Conservation (phyloP, 2,888 invertebrate genomes). For the Dorcus parallelipipedus region DNA sequence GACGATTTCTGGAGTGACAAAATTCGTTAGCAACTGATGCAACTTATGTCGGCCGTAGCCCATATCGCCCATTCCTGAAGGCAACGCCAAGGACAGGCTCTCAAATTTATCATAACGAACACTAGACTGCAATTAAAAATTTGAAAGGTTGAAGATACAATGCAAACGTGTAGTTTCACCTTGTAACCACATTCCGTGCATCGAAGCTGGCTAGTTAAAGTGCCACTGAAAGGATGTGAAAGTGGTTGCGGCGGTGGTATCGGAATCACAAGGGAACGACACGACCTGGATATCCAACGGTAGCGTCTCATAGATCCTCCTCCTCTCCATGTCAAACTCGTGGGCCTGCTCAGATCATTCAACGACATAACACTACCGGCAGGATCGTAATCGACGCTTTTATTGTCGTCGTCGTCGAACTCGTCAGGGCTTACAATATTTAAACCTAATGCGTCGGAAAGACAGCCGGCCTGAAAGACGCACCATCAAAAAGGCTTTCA, state of each 20-base stretch:
- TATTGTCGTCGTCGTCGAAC: conserved; percentile 42
- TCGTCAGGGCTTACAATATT: conserved; percentile 52
- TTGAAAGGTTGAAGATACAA: neutral
- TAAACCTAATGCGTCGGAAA: conserved; percentile 70
- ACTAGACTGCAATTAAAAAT: conserved; percentile 61
- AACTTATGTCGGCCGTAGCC: conserved; percentile 62
- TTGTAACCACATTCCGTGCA: conserved; percentile 71
- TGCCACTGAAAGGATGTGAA: conserved; percentile 70
- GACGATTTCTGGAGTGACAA: conserved; percentile 82
- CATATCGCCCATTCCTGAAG: conserved; percentile 58
- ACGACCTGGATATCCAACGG: conserved; percentile 50
- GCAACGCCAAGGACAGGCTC: conserved; percentile 78
- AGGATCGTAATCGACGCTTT: conserved; percentile 34
- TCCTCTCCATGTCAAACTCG: conserved; percentile 31
- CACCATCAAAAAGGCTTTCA: neutral
- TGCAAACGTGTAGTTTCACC: conserved; percentile 43
- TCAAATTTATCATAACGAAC: conserved; percentile 92
- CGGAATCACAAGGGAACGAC: conserved; percentile 52
- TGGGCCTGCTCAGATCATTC: conserved; percentile 45
- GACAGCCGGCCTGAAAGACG: conserved; percentile 59
- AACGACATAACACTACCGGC: conserved; percentile 45
- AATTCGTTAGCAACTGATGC: conserved; percentile 73
- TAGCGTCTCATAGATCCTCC: conserved; percentile 25
- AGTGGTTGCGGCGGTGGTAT: conserved; percentile 51
- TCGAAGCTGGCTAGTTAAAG: conserved; percentile 71